Evolutionary conservation across 2,888 invertebrate genomes (phyloP).

Genomic region (Apamea monoglypha): DNA sequence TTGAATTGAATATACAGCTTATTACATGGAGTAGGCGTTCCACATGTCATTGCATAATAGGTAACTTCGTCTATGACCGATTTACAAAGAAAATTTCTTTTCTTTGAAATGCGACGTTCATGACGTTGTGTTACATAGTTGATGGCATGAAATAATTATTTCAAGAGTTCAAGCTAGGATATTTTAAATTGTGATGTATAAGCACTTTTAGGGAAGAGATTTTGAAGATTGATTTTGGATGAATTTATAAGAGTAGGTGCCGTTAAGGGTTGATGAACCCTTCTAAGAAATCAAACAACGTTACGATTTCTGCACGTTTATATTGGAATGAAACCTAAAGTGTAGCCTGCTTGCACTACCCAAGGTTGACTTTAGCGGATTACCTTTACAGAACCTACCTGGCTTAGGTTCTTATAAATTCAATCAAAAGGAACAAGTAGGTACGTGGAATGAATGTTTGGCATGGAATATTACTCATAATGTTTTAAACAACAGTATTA

Average conservation of each 20-base stretch:
- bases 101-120: neutral
- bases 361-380: no score
- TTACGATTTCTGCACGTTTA: no score
- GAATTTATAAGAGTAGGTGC: neutral
- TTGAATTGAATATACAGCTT: neutral
- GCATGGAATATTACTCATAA: neutral
- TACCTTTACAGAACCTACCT: no score
- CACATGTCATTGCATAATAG: neutral
- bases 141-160: neutral
- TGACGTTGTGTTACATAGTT: neutral
- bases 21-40: neutral
- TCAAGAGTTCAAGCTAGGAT: neutral
- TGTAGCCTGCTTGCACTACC: no score
- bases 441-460: neutral
- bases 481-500: neutral
- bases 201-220: neutral
- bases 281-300: no score
- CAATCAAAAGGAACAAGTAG: neutral
- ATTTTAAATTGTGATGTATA: neutral
- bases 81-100: neutral
- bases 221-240: neutral
- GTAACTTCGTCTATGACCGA: neutral
- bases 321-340: no score
- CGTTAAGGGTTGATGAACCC: no score
- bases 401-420: neutral